Conservation (phyloP, 2,797 vertebrate genomes). For the Melopsittacus undulatus region DNA sequence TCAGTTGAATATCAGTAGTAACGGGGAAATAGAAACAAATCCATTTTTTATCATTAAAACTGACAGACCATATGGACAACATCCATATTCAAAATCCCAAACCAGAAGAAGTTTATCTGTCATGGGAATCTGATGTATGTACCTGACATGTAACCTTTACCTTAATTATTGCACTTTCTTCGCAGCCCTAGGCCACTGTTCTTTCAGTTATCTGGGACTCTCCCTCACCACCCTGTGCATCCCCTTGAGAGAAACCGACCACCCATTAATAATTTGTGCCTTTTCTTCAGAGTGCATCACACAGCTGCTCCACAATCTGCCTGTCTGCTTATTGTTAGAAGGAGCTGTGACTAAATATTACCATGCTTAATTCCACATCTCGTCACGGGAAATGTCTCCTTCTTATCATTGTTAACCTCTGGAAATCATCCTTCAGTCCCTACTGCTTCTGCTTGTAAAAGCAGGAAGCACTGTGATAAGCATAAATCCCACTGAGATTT, state of each 20-base stretch:
- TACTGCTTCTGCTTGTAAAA: not conserved
- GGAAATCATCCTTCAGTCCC: not conserved
- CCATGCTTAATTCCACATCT: not conserved
- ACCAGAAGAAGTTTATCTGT: not conserved
- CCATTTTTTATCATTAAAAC: not conserved
- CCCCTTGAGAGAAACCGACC: not conserved
- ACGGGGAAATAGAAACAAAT: not conserved
- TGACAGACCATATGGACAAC: not conserved
- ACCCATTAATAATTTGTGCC: not conserved
- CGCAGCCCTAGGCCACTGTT: not conserved
- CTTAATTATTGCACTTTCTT: not conserved
- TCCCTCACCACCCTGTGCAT: not conserved
- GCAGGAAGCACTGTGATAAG: conserved; percentile 5
- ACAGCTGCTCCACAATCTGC: not conserved
- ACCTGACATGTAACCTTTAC: not conserved
- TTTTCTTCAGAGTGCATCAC: not conserved
- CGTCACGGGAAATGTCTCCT: not conserved
- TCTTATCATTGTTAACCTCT: not conserved
- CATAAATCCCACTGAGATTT: not conserved
- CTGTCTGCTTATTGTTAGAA: not conserved
- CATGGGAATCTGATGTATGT: not conserved
- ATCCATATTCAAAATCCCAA: not conserved
- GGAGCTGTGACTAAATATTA: not conserved
- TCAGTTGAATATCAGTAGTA: not conserved
- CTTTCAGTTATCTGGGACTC: not conserved